These are phyloP conservation scores for Diorhabda sublineata DNA, from an alignment of 1,140 invertebrate genomes.

Conservation along the genomic window DNA sequence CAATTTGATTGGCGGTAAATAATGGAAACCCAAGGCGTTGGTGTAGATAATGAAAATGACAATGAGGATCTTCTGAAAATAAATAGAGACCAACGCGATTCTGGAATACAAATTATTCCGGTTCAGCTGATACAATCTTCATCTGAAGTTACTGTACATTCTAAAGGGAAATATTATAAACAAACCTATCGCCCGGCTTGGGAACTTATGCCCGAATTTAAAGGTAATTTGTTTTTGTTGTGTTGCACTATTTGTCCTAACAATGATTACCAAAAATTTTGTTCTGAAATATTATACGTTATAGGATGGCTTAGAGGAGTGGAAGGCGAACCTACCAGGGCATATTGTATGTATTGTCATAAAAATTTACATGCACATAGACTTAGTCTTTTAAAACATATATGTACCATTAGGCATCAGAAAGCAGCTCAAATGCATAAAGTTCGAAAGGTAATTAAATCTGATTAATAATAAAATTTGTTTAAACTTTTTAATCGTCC, in stretches of 20 bases:
- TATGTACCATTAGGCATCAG: conserved; percentile 56
- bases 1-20: background rate
- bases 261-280: no score
- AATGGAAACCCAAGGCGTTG: background rate
- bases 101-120: background rate
- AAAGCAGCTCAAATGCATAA: conserved; percentile 49
- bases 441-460: conserved; percentile 32
- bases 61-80: background rate
- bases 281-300: conserved; percentile 11
- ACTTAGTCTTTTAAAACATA: conserved; percentile 56
- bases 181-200: conserved; percentile 57
- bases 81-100: background rate
- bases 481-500: background rate
- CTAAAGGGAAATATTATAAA: conserved; percentile 49
- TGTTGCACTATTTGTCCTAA: no score
- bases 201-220: conserved; percentile 56
- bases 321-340: conserved; percentile 51
- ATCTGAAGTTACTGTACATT: background rate
- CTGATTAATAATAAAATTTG: background rate
- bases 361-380: conserved; percentile 59
- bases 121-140: background rate
- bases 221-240: conserved; percentile 45
- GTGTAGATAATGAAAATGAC: background rate
- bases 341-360: conserved; percentile 56
- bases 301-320: conserved; percentile 56